A percentile compares a stretch with the other conserved stretches of the same genome.
Evolutionary conservation across 2,797 vertebrate species (phyloP).

Genomic region (Nannoperca obscura): DNA sequence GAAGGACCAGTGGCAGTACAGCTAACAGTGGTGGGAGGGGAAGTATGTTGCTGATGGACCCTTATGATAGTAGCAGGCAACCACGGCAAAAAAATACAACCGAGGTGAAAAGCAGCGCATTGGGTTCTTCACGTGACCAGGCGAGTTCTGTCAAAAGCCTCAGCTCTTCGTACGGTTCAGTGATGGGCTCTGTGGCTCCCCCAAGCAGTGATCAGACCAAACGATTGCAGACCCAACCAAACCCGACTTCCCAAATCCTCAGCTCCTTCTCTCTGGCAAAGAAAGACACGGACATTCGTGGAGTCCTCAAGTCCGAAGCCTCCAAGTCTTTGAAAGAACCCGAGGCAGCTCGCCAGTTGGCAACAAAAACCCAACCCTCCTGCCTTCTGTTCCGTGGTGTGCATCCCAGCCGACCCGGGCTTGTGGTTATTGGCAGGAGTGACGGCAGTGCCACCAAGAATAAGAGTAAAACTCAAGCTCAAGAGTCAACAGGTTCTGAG

Average conservation of each 20-base stretch:
- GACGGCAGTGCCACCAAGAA: not conserved
- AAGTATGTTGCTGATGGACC: conserved; percentile 9
- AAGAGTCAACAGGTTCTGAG: not conserved
- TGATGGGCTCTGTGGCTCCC: conserved; percentile 23
- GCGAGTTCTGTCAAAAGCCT: conserved; percentile 1
- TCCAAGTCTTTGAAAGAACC: conserved; percentile 55
- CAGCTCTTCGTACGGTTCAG: conserved; percentile 19
- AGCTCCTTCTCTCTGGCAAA: conserved; percentile 50
- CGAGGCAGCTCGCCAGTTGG: not conserved
- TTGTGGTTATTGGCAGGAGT: conserved; percentile 56
- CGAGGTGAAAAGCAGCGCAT: conserved; percentile 28
- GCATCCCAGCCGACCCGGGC: conserved; percentile 53
- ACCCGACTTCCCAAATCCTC: not conserved
- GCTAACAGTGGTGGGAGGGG: conserved; percentile 11
- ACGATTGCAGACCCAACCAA: not conserved
- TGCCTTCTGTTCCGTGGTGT: conserved; percentile 8
- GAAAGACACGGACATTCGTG: conserved; percentile 60
- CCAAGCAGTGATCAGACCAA: not conserved
- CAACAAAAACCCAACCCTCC: not conserved
- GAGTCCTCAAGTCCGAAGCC: conserved; percentile 33
- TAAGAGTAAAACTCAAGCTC: conserved; percentile 10
- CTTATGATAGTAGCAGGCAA: conserved; percentile 5
- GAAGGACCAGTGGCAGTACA: conserved; percentile 16
- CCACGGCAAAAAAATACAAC: conserved; percentile 1
- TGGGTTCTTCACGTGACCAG: conserved; percentile 35